A percentile compares a stretch with the other conserved stretches of the same genome.
Conservation (phyloP, 2,113 vertebrate genomes). For the Rhagologus leucostigma region DNA sequence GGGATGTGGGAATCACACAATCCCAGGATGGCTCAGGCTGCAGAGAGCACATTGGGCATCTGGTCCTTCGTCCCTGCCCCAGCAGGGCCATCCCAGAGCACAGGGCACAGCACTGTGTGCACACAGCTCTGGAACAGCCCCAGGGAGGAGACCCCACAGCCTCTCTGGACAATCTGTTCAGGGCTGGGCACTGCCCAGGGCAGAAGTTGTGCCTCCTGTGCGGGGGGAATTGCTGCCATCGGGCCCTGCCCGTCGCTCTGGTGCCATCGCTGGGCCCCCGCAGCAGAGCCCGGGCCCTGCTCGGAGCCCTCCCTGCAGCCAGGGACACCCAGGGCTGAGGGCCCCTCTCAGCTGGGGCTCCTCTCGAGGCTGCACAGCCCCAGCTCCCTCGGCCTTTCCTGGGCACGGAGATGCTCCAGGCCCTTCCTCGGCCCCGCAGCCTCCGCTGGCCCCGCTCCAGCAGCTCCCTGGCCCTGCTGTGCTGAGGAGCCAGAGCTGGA, state of each 20-base stretch:
- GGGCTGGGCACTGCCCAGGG: too few species aligned
- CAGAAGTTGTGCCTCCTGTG: too few species aligned
- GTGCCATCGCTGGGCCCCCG: neutral
- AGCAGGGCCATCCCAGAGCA: neutral
- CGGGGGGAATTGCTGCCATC: too few species aligned
- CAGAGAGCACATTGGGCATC: fast-evolving
- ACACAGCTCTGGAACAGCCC: neutral
- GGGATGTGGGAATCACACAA: fast-evolving
- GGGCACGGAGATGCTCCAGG: neutral
- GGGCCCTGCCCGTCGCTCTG: neutral
- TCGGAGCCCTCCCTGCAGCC: neutral
- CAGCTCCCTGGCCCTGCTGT: neutral
- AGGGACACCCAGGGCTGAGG: too few species aligned
- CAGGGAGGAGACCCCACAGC: neutral
- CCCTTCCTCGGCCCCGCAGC: neutral
- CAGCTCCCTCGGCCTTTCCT: too few species aligned
- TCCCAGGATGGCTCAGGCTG: fast-evolving
- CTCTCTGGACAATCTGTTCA: too few species aligned
- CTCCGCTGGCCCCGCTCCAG: neutral
- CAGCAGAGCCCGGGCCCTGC: neutral
- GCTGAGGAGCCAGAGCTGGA: neutral
- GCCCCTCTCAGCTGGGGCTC: too few species aligned
- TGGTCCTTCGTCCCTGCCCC: neutral
- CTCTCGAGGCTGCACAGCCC: too few species aligned
- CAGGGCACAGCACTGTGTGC: neutral